Base-by-base conservation (phyloP, 2,797 vertebrate genomes). In the Parauchenoglanis punctatus region DNA sequence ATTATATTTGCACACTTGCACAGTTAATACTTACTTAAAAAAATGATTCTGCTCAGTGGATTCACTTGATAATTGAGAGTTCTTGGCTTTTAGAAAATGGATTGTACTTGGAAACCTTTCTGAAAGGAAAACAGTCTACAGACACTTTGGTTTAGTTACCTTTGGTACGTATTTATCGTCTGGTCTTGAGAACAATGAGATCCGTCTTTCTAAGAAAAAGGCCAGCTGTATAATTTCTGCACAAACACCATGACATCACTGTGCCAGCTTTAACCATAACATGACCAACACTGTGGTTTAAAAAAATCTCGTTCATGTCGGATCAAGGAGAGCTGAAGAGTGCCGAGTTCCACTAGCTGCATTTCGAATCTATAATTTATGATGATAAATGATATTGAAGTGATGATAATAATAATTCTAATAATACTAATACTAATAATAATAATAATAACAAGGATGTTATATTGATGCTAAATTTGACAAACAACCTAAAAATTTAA, bases 151-250 rank as follows among this genome's bases (percentile, higher is more conserved):
- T 76, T 77, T 40, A n/a, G 7, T 67, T 6, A 67, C 73, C 59
- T 54, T 18, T 56, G 46, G 20, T 13, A 80, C 44, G 5, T 10
- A 17, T 80, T 77, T 65, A 54, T 17, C 12, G 7, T 77, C 73
- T 75, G 12, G 73, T 85, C 73, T 59, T 17, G n/a, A 85, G 25
- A 40, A 78, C 4, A 1, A 25, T 18, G 13, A n/a, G 20, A 52
- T 85, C 46, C 78, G 75, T 46, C 81, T 86, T 88, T 88, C 82
- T 85, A 88, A 25, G 81, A 86, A 88, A 80, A 87, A 56, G 52
- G 3, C 85, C 89, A 67, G 44, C 35, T 85, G 68, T 61, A 58
- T 70, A 40, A 54, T 58, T 81, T 12, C 61, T 78, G 54, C 25
- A 65, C 61, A 28, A 20, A 82, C 20, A 65, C 25, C 44, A 84